These are phyloP conservation scores for Uria aalge DNA, from an alignment of 2,113 vertebrate species.

Conservation along the genomic window DNA sequence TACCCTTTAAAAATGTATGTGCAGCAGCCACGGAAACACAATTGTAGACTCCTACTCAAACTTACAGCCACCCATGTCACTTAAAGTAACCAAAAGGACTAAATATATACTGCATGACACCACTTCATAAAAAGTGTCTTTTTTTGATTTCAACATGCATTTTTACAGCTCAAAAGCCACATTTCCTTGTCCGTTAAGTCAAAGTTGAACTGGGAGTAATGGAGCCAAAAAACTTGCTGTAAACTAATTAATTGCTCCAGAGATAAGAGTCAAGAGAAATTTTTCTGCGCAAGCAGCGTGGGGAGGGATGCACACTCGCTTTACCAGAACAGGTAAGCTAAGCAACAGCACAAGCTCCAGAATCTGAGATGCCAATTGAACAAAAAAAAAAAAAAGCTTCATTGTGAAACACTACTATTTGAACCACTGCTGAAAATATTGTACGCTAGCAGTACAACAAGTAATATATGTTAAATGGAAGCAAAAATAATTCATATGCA, in stretches of 20 bases:
- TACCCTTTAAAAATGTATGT: background rate
- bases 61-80: background rate
- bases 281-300: background rate
- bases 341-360: background rate
- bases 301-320: background rate
- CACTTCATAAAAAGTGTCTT: background rate
- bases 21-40: background rate
- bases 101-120: accelerated
- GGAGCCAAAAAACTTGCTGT: background rate
- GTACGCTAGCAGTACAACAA: background rate
- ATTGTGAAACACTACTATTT: background rate
- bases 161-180: background rate
- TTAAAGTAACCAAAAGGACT: background rate
- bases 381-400: background rate
- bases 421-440: background rate
- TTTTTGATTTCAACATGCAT: background rate
- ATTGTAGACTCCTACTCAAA: background rate
- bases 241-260: background rate
- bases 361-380: background rate
- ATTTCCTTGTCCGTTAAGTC: background rate
- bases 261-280: background rate
- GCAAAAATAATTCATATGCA: background rate
- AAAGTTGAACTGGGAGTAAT: background rate
- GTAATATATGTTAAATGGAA: background rate
- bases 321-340: conserved; percentile 30